Conservation (phyloP, 2,113 vertebrate species). For the Bombycilla garrulus region DNA sequence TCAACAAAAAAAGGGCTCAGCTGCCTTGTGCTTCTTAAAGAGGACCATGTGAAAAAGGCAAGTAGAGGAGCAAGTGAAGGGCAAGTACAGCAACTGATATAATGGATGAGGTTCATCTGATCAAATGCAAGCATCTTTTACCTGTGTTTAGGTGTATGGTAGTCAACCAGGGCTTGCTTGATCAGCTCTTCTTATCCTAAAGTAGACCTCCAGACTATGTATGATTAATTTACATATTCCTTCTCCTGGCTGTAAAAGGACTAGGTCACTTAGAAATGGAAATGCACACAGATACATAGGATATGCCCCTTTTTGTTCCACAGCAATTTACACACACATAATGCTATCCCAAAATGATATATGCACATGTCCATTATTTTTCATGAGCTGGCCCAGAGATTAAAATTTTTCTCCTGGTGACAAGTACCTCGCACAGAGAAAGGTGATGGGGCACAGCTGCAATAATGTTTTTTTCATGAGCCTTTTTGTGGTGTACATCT, state of each 20-base stretch:
- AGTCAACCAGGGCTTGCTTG: background rate
- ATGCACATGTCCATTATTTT: background rate
- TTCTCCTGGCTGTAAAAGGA: background rate
- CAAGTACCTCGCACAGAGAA: background rate
- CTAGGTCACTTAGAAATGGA: background rate
- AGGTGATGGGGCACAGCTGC: background rate
- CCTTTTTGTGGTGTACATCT: background rate
- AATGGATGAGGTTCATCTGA: background rate
- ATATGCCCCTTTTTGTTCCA: background rate
- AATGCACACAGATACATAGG: background rate
- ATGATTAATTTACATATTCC: background rate
- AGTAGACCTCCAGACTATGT: background rate
- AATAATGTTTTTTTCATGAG: background rate
- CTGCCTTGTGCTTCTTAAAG: fast-evolving
- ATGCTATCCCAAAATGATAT: background rate
- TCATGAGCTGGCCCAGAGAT: background rate
- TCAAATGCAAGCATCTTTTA: background rate
- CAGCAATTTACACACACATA: background rate
- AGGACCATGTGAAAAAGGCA: background rate
- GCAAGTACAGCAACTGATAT: background rate
- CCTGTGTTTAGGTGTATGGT: background rate
- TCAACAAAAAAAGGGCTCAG: background rate
- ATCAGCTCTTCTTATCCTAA: background rate
- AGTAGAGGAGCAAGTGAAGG: background rate
- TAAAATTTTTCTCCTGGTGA: background rate